Conservation (phyloP, 2,888 invertebrate genomes). For the Steinernema scapterisci region DNA sequence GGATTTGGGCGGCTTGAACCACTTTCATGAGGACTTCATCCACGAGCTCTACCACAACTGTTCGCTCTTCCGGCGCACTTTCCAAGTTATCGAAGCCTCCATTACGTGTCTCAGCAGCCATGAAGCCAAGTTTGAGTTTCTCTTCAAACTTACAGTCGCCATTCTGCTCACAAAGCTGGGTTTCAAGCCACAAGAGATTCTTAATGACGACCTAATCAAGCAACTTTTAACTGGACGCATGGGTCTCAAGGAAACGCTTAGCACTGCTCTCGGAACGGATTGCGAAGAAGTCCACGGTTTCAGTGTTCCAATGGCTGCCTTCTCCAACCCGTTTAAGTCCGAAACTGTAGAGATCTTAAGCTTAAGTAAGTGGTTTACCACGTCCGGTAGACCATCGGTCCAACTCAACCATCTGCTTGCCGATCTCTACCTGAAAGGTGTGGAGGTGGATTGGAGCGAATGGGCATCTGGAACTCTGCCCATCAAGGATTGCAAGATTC, state of each 20-base stretch:
- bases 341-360: not conserved
- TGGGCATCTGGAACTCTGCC: not conserved
- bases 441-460: not conserved
- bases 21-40: slow-evolving; percentile 1
- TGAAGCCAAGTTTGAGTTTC: not conserved
- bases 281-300: not conserved
- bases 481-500: not conserved
- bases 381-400: not conserved
- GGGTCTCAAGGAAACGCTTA: not conserved
- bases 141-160: not conserved
- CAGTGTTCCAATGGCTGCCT: not conserved
- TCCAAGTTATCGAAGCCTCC: slow-evolving; percentile 14
- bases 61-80: not conserved
- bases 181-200: not conserved
- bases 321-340: not conserved
- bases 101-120: not conserved
- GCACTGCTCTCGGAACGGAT: not conserved
- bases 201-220: not conserved
- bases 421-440: not conserved
- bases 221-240: not conserved
- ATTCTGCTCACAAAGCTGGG: not conserved
- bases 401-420: not conserved
- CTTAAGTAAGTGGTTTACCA: not conserved
- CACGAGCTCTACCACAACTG: slow-evolving; percentile 30
- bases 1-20: not conserved